Evolutionary conservation across 2,113 vertebrate genomes (phyloP).

Genomic region (Centropus bengalensis): DNA sequence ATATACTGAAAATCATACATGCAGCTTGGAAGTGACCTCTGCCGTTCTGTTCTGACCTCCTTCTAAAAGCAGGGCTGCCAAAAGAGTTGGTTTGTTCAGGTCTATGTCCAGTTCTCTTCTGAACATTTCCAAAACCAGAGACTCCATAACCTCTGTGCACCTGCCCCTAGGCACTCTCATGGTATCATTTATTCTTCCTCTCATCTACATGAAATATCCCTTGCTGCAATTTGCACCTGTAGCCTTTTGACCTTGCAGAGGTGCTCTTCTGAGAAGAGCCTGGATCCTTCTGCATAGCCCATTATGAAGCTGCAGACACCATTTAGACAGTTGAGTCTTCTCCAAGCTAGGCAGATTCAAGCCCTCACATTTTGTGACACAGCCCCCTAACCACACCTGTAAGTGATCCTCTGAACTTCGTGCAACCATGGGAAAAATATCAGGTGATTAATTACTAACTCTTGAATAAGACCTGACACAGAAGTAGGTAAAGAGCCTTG

Average conservation of each 20-base stretch:
- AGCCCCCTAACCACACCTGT: background rate
- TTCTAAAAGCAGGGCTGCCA: background rate
- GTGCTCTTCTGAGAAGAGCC: background rate
- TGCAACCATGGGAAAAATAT: background rate
- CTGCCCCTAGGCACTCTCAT: background rate
- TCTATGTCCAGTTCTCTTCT: background rate
- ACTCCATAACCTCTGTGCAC: background rate
- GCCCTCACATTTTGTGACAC: background rate
- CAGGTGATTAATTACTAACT: background rate
- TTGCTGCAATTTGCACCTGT: background rate
- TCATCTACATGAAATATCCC: background rate
- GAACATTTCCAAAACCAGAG: constrained; percentile 8
- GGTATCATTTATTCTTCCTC: constrained; percentile 24
- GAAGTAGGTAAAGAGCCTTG: background rate
- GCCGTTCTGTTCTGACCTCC: background rate
- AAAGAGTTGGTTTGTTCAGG: background rate
- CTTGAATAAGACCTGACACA: background rate
- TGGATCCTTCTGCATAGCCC: background rate
- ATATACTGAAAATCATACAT: background rate
- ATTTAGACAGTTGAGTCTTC: background rate
- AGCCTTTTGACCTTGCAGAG: background rate
- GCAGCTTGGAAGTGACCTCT: background rate
- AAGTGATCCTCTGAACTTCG: background rate
- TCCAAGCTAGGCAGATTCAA: background rate
- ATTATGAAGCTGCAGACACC: background rate